Evolutionary conservation across 2,113 vertebrate genomes (phyloP).

Genomic region (Eublepharis macularius): DNA sequence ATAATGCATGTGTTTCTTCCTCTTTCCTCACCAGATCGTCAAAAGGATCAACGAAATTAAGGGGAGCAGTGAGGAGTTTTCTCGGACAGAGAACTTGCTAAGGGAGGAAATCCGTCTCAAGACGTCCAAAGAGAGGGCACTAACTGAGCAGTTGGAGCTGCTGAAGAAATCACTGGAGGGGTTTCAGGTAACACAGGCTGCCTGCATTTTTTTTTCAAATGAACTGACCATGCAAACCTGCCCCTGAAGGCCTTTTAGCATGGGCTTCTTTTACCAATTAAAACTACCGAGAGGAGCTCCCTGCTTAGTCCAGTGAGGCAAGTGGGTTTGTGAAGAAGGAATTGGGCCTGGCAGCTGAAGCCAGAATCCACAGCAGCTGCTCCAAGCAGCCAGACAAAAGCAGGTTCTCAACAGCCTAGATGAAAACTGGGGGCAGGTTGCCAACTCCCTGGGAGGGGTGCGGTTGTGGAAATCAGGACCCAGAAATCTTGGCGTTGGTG

Average conservation of each 20-base stretch:
- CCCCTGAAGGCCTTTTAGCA: rapidly evolving
- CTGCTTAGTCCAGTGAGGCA: too few relatives aligned
- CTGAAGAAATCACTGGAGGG: slow-evolving; percentile 52
- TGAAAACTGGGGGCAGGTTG: too few relatives aligned
- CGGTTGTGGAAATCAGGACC: too few relatives aligned
- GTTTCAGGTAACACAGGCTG: slow-evolving; percentile 68
- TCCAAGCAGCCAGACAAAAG: too few relatives aligned
- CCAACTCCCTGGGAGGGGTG: too few relatives aligned
- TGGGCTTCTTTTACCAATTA: neutral
- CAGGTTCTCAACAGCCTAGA: too few relatives aligned
- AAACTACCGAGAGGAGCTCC: too few relatives aligned
- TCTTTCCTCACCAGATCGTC: slow-evolving; percentile 63
- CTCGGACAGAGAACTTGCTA: slow-evolving; percentile 51
- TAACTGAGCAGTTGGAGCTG: neutral
- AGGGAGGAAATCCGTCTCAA: slow-evolving; percentile 53
- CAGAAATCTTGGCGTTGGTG: too few relatives aligned
- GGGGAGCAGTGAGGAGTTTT: slow-evolving; percentile 33
- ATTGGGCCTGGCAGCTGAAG: too few relatives aligned
- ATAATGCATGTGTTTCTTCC: rapidly evolving
- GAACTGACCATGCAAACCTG: neutral
- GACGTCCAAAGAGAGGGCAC: slow-evolving; percentile 9
- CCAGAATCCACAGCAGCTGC: too few relatives aligned
- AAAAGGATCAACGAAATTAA: slow-evolving; percentile 68
- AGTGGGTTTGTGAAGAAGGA: too few relatives aligned
- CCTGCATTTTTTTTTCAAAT: rapidly evolving